A percentile compares a stretch with the other conserved stretches of the same genome.
phyloP scores from a whole-genome alignment of 2,113 vertebrate species.

The Propithecus coquereli region DNA sequence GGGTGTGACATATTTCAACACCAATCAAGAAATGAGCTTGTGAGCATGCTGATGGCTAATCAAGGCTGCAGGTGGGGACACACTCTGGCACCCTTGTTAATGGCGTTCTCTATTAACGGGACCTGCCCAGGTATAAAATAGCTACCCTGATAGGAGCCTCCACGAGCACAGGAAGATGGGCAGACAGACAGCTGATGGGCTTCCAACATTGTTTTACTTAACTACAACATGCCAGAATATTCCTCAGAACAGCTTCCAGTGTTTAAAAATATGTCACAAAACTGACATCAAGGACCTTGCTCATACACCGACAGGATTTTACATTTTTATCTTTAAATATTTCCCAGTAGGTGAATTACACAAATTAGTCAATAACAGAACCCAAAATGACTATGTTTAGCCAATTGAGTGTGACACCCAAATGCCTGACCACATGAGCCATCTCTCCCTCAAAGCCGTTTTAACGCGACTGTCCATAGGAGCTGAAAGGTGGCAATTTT shows the following conservation, averaged over 20 bases:
- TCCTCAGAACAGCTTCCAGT: slow-evolving; percentile 16
- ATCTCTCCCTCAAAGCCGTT: slow-evolving; percentile 27
- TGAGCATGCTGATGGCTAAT: slow-evolving; percentile 68
- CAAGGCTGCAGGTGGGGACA: slow-evolving; percentile 72
- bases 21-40: slow-evolving; percentile 75
- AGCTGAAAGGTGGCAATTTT: slow-evolving; percentile 32
- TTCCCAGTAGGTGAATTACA: slow-evolving; percentile 69
- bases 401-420: slow-evolving; percentile 64
- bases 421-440: slow-evolving; percentile 43
- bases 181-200: slow-evolving; percentile 54
- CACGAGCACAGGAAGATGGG: background rate
- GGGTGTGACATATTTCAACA: slow-evolving; percentile 79
- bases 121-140: slow-evolving; percentile 59
- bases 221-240: slow-evolving; percentile 34
- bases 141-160: background rate
- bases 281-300: slow-evolving; percentile 37
- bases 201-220: background rate
- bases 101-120: slow-evolving; percentile 61
- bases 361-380: slow-evolving; percentile 71
- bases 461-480: background rate
- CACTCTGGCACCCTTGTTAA: slow-evolving; percentile 40
- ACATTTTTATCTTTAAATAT: slow-evolving; percentile 66
- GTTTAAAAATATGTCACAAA: slow-evolving; percentile 70
- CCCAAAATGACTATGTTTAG: slow-evolving; percentile 67
- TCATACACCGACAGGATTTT: slow-evolving; percentile 50